phyloP scores from a whole-genome alignment of 2,888 invertebrate species.

The Macrosiphum euphorbiae region DNA sequence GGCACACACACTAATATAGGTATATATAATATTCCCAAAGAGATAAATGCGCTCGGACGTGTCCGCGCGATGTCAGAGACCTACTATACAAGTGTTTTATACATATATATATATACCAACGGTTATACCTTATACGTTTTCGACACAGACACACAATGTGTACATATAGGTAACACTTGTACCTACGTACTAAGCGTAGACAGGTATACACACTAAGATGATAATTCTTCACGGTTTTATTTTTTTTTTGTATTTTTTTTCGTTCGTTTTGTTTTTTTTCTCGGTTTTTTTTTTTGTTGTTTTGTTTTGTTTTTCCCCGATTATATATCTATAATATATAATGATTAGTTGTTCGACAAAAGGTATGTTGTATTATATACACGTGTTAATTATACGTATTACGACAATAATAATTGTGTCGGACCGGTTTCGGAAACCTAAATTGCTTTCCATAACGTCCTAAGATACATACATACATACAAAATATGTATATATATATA shows the following conservation, averaged over 20 bases:
- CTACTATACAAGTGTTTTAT: background rate
- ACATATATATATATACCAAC: background rate
- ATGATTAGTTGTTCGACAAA: conserved; percentile 56
- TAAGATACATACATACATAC: too few species aligned
- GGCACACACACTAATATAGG: background rate
- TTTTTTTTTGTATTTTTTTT: background rate
- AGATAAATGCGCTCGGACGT: conserved; percentile 6
- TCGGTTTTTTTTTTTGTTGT: background rate
- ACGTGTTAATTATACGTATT: conserved; percentile 63
- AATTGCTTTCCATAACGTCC: conserved; percentile 62
- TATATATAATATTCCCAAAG: background rate
- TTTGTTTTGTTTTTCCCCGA: background rate
- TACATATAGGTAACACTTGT: background rate
- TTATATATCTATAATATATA: too few species aligned
- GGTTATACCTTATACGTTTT: background rate
- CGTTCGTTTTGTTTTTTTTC: background rate
- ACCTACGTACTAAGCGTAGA: background rate
- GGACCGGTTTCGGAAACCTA: conserved; percentile 54
- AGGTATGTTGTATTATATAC: conserved; percentile 28
- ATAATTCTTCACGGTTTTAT: conserved; percentile 10
- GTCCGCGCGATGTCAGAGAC: background rate
- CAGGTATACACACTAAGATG: background rate
- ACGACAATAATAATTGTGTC: conserved; percentile 54
- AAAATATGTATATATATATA: background rate
- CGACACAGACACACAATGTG: background rate